Percentiles rank a stretch among this genome's conserved stretches.
These are phyloP conservation scores for Lobophora halterata DNA, from an alignment of 2,888 invertebrate species.

Conservation along the genomic window DNA sequence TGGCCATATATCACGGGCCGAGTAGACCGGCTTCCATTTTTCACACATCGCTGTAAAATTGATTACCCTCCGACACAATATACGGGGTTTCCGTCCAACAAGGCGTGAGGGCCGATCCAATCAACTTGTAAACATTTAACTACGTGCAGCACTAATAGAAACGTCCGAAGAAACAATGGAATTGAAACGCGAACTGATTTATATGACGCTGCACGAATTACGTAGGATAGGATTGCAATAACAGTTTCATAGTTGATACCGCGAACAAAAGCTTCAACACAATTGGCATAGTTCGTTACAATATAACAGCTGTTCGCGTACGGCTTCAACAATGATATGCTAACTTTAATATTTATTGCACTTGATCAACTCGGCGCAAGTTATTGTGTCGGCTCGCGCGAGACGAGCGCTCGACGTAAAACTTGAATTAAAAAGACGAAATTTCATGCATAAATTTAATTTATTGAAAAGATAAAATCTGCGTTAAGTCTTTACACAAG, in stretches of 20 bases:
- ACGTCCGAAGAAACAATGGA: constrained; percentile 33
- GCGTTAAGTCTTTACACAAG: constrained; percentile 68
- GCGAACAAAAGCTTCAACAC: constrained; percentile 68
- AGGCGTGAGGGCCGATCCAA: constrained; percentile 20
- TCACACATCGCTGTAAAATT: constrained; percentile 60
- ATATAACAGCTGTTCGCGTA: constrained; percentile 62
- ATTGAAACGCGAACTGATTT: constrained; percentile 41
- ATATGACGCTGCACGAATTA: constrained; percentile 36
- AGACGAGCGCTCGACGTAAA: constrained; percentile 36
- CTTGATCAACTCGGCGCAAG: constrained; percentile 65
- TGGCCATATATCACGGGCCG: constrained; percentile 51
- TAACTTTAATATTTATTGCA: constrained; percentile 78
- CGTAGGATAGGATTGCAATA: constrained; percentile 49
- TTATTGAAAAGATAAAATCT: constrained; percentile 55
- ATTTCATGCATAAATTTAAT: constrained; percentile 63
- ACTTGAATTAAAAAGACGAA: constrained; percentile 59
- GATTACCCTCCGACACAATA: constrained; percentile 43
- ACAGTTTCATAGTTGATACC: constrained; percentile 65
- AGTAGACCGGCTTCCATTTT: constrained; percentile 49
- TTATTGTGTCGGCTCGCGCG: constrained; percentile 46
- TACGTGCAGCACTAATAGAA: constrained; percentile 31
- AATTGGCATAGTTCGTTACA: constrained; percentile 71
- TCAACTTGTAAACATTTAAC: constrained; percentile 24
- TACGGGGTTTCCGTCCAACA: constrained; percentile 21
- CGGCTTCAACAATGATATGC: constrained; percentile 73